These are phyloP conservation scores for Pandemis cinnamomeana DNA, from an alignment of 2,888 invertebrate genomes.

Conservation along the genomic window DNA sequence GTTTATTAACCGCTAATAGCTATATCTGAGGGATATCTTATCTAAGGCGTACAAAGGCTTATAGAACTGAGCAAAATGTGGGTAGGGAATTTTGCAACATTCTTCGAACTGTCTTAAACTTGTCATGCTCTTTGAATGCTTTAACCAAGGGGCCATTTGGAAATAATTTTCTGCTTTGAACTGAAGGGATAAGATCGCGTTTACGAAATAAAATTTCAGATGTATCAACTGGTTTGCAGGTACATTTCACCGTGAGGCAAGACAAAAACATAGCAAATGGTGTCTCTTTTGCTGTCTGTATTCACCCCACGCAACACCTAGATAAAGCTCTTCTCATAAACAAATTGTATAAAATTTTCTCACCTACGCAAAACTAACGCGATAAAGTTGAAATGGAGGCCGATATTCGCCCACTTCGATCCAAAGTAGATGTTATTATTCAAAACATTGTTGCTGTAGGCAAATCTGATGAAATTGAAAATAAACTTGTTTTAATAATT, in stretches of 20 bases:
- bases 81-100: not conserved
- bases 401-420: conserved; percentile 70
- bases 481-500: conserved; percentile 33
- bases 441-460: conserved; percentile 26
- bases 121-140: not conserved
- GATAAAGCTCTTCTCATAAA: conserved; percentile 51
- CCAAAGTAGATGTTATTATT: conserved; percentile 47
- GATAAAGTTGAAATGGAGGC: conserved; percentile 74
- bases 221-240: not conserved
- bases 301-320: conserved; percentile 37
- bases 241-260: not conserved
- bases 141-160: not conserved
- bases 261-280: not conserved
- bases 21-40: conserved; percentile 4
- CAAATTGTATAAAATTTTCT: conserved; percentile 56
- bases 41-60: not conserved
- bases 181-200: not conserved
- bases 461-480: conserved; percentile 32
- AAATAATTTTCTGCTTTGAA: too few relatives aligned
- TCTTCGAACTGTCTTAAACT: not conserved
- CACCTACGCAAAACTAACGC: conserved; percentile 69
- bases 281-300: conserved; percentile 5
- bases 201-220: not conserved
- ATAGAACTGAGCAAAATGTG: not conserved
- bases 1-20: conserved; percentile 4